A percentile compares a stretch with the other conserved stretches of the same genome.
Conservation (phyloP, 64 coral and sea anemone genomes). For the Montipora cactus region DNA sequence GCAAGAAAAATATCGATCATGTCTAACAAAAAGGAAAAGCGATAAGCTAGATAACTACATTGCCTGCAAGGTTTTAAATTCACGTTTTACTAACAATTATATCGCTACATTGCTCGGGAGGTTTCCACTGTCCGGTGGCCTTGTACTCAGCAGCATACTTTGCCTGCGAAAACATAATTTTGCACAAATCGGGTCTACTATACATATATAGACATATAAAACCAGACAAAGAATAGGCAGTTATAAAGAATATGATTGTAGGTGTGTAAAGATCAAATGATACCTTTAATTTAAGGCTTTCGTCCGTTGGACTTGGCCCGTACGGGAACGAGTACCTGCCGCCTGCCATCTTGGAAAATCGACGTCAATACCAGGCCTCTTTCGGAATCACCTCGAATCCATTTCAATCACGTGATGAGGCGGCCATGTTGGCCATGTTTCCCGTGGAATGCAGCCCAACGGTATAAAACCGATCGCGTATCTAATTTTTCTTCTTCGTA, state of each 20-base stretch:
- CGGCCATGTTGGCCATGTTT: no score
- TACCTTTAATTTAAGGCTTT: slow-evolving; percentile 84
- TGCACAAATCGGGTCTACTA: not conserved
- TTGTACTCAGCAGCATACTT: slow-evolving; percentile 56
- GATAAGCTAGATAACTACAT: no score
- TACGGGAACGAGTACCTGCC: slow-evolving; percentile 30
- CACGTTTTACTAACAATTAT: slow-evolving; percentile 46
- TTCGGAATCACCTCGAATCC: not conserved
- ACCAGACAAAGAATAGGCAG: not conserved
- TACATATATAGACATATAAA: no score
- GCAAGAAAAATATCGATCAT: no score
- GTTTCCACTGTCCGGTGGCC: slow-evolving; percentile 4
- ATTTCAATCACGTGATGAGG: no score
- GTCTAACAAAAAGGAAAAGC: no score
- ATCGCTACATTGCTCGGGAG: slow-evolving; percentile 55
- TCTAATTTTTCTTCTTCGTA: no score
- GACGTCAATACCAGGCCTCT: not conserved
- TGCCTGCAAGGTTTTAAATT: not conserved
- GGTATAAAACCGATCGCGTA: no score
- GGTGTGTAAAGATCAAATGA: not conserved
- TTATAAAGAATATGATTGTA: not conserved
- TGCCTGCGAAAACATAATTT: slow-evolving; percentile 26
- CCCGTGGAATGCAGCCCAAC: no score
- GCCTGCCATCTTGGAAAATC: slow-evolving; percentile 79
- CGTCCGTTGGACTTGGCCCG: slow-evolving; percentile 75